These are phyloP conservation scores for Rhabdophis nuchalis DNA, from an alignment of 2,797 vertebrate species.

Conservation along the genomic window DNA sequence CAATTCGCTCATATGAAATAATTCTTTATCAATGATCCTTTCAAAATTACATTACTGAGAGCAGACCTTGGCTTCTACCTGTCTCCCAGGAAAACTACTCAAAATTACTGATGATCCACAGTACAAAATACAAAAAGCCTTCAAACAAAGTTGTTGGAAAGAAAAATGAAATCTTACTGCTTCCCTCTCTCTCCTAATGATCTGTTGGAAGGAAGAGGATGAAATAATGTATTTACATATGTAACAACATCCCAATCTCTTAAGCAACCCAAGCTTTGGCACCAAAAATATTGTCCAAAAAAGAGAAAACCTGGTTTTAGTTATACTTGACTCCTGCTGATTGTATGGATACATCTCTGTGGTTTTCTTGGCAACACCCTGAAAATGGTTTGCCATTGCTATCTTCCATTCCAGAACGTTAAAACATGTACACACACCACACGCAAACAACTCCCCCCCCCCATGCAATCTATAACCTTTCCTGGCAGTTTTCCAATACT, in stretches of 20 bases:
- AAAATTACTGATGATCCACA: background rate
- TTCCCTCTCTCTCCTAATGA: background rate
- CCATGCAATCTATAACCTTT: background rate
- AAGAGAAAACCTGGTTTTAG: background rate
- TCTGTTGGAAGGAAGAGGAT: background rate
- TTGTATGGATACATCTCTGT: background rate
- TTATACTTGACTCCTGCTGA: background rate
- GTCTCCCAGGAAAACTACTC: background rate
- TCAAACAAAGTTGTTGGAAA: background rate
- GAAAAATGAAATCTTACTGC: background rate
- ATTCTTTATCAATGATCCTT: background rate
- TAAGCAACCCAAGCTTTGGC: background rate
- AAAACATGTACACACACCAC: background rate
- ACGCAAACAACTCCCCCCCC: background rate
- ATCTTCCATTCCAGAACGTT: background rate
- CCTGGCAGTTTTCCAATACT: background rate
- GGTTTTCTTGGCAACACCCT: background rate
- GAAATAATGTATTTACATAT: background rate
- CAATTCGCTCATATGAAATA: background rate
- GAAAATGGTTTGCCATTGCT: background rate
- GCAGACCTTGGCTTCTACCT: background rate
- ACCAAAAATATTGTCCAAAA: background rate
- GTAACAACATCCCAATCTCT: background rate
- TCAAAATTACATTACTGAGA: background rate
- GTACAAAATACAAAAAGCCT: background rate